Percentiles rank a stretch among this genome's conserved stretches.
phyloP scores from a whole-genome alignment of 2,113 vertebrate genomes.

The Cercocebus atys region DNA sequence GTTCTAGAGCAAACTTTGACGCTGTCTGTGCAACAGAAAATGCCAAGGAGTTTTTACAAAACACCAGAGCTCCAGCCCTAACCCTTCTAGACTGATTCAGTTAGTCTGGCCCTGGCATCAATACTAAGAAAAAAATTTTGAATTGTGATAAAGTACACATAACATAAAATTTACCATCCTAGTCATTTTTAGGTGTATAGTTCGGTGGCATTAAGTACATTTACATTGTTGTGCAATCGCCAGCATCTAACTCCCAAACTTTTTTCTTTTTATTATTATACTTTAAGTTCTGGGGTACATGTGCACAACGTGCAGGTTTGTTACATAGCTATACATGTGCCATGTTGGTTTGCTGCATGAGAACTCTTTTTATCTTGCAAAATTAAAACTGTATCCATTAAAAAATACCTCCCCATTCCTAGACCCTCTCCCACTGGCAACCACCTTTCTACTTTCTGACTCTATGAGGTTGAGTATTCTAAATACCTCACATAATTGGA shows the following conservation, averaged over 20 bases:
- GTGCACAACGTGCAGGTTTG: no score
- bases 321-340: no score
- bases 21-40: neutral
- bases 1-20: neutral
- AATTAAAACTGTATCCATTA: neutral
- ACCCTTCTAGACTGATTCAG: neutral
- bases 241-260: neutral
- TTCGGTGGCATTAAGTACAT: neutral
- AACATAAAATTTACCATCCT: neutral
- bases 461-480: neutral
- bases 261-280: neutral
- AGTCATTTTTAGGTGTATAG: neutral
- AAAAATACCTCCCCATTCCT: neutral
- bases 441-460: neutral
- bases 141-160: neutral
- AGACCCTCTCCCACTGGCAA: neutral
- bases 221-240: neutral
- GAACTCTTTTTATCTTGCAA: neutral
- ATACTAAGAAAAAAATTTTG: no score
- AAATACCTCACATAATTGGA: neutral
- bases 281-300: no score
- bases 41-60: neutral
- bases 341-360: neutral
- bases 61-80: neutral
- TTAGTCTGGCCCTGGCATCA: neutral